phyloP scores from a whole-genome alignment of 2,113 vertebrate genomes.

The Hydrochoerus hydrochaeris region DNA sequence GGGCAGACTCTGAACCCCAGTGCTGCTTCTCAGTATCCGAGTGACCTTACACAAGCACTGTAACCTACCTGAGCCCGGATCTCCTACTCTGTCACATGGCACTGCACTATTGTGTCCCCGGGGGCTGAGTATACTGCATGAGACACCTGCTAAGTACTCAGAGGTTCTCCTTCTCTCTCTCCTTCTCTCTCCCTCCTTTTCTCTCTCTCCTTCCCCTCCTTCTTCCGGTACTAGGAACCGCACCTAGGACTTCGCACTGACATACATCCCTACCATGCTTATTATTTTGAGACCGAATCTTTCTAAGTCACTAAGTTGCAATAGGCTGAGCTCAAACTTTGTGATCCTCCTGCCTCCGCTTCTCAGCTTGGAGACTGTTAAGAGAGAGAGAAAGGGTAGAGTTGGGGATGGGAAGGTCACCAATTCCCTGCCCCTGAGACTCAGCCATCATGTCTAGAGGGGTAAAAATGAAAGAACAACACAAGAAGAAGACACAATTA shows the following conservation, averaged over 20 bases:
- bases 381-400: neutral
- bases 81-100: neutral
- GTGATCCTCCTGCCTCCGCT: neutral
- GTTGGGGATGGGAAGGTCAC: neutral
- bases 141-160: neutral
- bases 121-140: neutral
- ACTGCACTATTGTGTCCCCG: neutral
- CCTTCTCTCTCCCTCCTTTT: accelerated
- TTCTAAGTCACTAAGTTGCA: neutral
- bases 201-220: no score
- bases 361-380: neutral
- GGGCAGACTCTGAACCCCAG: no score
- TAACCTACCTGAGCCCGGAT: neutral
- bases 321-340: neutral
- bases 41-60: neutral
- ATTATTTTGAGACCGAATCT: neutral
- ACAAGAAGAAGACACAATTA: neutral
- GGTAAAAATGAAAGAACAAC: neutral
- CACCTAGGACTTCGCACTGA: neutral
- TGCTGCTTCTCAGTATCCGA: neutral
- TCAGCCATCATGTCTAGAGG: neutral
- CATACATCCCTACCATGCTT: neutral
- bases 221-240: neutral
- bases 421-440: neutral
- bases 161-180: neutral